phyloP scores from a whole-genome alignment of 2,113 vertebrate genomes.

The Tyto alba region DNA sequence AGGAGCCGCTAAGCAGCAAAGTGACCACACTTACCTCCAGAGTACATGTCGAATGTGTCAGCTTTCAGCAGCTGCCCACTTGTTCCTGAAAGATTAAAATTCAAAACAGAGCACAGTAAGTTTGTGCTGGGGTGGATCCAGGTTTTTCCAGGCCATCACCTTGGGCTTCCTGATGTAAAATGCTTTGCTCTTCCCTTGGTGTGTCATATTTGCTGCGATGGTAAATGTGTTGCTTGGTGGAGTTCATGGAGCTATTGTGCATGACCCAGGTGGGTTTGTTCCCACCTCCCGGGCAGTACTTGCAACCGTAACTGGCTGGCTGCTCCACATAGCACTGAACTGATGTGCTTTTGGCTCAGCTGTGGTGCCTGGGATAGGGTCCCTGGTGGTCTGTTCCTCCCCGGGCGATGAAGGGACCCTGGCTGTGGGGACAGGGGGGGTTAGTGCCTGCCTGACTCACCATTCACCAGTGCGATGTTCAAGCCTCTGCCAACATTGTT shows the following conservation, averaged over 20 bases:
- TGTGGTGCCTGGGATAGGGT: not conserved
- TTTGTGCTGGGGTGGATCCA: not conserved
- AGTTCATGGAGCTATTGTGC: not conserved
- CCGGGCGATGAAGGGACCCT: not conserved
- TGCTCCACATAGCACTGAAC: fast-evolving
- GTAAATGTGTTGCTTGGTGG: not conserved
- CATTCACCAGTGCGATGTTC: slow-evolving; percentile 82
- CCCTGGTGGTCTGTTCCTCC: not conserved
- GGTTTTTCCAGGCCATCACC: not conserved
- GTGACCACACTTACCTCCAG: not conserved
- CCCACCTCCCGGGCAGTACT: not conserved
- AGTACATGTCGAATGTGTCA: slow-evolving; percentile 68
- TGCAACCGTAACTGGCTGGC: not conserved
- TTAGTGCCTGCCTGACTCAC: slow-evolving; percentile 64
- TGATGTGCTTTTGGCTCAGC: not conserved
- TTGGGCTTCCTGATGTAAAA: not conserved
- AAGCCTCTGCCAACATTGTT: slow-evolving; percentile 85
- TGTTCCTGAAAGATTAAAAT: slow-evolving; percentile 64
- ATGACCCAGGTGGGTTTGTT: fast-evolving
- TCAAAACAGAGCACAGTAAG: not conserved
- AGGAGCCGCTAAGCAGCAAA: not conserved
- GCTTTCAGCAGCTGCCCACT: slow-evolving; percentile 62
- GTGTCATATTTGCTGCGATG: not conserved
- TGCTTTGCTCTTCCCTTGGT: not conserved
- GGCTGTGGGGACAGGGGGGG: not conserved